phyloP scores from a whole-genome alignment of 35 echinoderm and acorn worm genomes.

The Stichopus chloronotus region DNA sequence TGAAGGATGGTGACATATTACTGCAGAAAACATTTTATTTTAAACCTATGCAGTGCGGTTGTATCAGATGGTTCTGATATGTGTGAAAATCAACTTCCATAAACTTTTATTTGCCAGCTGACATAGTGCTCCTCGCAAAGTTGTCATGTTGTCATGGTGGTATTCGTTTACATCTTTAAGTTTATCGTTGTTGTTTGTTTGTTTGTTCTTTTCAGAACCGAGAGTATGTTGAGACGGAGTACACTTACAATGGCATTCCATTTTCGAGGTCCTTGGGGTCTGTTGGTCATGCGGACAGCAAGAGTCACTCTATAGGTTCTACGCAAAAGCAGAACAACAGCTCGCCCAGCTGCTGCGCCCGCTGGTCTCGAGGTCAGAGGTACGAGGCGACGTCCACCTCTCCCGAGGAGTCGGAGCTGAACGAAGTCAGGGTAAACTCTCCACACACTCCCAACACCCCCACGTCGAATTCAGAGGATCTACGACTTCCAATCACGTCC shows the following conservation, averaged over 20 bases:
- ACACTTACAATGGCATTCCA: slow-evolving; percentile 99
- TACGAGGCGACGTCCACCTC: slow-evolving; percentile 79
- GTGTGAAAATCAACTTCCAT: too few relatives aligned
- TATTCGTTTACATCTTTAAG: too few relatives aligned
- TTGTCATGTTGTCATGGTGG: too few relatives aligned
- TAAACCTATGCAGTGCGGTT: too few relatives aligned
- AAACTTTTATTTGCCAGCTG: too few relatives aligned
- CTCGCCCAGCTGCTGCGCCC: slow-evolving; percentile 68
- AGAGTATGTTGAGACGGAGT: slow-evolving; percentile 96
- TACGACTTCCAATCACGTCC: slow-evolving; percentile 60
- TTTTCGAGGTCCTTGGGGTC: slow-evolving; percentile 76
- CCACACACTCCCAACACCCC: slow-evolving; percentile 40
- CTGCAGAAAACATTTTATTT: too few relatives aligned
- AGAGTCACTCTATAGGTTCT: slow-evolving; percentile 32
- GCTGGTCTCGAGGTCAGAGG: slow-evolving; percentile 72
- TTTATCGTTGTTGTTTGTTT: too few relatives aligned
- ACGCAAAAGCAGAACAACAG: slow-evolving; percentile 60
- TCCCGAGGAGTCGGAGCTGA: slow-evolving; percentile 78
- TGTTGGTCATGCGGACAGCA: slow-evolving; percentile 47
- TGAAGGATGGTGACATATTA: too few relatives aligned
- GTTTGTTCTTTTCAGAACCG: slow-evolving; percentile 77
- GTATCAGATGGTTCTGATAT: too few relatives aligned
- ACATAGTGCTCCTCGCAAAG: too few relatives aligned
- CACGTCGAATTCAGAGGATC: slow-evolving; percentile 59
- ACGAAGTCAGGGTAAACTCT: slow-evolving; percentile 78